Percentiles rank a stretch among this genome's conserved stretches.
Evolutionary conservation across 2,113 vertebrate genomes (phyloP).

Genomic region (Pelmatolapia mariae): DNA sequence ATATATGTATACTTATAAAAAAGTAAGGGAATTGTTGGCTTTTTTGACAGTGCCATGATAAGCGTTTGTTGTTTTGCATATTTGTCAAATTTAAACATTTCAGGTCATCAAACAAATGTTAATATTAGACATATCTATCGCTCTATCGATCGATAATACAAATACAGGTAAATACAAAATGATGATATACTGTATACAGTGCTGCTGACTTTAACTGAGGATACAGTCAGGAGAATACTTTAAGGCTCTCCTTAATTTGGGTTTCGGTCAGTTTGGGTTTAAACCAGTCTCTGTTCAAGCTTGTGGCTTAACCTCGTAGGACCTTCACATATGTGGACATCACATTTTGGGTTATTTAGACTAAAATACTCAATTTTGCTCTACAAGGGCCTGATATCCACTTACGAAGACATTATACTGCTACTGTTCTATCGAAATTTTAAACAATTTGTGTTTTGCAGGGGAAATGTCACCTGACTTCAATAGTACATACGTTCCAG

Average conservation of each 20-base stretch:
- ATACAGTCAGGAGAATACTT: background rate
- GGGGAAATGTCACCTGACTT: slow-evolving; percentile 59
- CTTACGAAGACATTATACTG: background rate
- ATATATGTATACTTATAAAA: background rate
- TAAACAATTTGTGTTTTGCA: slow-evolving; percentile 11
- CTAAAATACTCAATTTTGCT: background rate
- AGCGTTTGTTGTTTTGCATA: background rate
- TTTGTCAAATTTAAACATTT: background rate
- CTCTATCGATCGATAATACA: background rate
- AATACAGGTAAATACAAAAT: background rate
- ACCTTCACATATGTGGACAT: background rate
- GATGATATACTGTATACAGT: background rate
- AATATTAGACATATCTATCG: background rate
- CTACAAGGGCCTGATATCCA: background rate
- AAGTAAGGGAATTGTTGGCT: background rate
- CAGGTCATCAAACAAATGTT: background rate
- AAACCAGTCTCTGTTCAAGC: background rate
- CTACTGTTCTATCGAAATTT: background rate
- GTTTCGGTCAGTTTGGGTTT: background rate
- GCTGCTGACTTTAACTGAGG: background rate
- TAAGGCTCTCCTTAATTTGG: background rate
- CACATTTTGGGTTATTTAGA: background rate
- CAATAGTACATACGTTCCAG: slow-evolving; percentile 60
- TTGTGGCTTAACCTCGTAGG: background rate
- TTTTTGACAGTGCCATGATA: background rate